phyloP scores from a whole-genome alignment of 2,797 vertebrate species.

The Coracias cyanogaster region DNA sequence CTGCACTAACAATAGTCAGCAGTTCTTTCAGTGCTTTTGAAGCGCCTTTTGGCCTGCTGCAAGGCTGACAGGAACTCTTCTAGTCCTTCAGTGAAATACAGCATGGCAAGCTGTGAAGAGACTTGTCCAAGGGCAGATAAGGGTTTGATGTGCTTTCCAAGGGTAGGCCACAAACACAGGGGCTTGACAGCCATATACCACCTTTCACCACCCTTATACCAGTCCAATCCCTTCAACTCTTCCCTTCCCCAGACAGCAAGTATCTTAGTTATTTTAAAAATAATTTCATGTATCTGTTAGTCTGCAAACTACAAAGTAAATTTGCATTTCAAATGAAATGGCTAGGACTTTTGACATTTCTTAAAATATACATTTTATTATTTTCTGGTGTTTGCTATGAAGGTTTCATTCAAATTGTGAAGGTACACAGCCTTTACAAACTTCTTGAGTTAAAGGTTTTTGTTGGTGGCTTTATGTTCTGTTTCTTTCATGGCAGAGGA shows the following conservation, averaged over 20 bases:
- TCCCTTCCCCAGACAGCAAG: not conserved
- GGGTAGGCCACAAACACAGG: not conserved
- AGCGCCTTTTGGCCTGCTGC: not conserved
- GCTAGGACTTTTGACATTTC: conserved; percentile 63
- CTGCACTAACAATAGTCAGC: not conserved
- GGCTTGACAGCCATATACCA: not conserved
- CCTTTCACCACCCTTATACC: not conserved
- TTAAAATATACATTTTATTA: conserved; percentile 79
- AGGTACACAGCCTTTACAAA: conserved; percentile 83
- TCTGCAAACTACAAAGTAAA: conserved; percentile 13
- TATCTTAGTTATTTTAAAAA: conserved; percentile 26
- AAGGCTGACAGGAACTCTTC: not conserved
- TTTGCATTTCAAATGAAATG: conserved; percentile 54
- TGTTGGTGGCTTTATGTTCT: not conserved
- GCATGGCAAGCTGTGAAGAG: not conserved
- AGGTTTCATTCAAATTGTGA: conserved; percentile 75
- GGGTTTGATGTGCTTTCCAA: not conserved
- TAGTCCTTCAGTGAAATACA: not conserved
- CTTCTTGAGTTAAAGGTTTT: conserved; percentile 80
- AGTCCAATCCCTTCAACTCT: not conserved
- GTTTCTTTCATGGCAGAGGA: conserved; percentile 85
- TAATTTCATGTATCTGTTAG: conserved; percentile 17
- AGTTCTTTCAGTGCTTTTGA: not conserved
- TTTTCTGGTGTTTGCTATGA: conserved; percentile 73
- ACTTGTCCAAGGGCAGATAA: not conserved